phyloP scores from a whole-genome alignment of 2,888 invertebrate genomes.

The Muschampia staudingeri region DNA sequence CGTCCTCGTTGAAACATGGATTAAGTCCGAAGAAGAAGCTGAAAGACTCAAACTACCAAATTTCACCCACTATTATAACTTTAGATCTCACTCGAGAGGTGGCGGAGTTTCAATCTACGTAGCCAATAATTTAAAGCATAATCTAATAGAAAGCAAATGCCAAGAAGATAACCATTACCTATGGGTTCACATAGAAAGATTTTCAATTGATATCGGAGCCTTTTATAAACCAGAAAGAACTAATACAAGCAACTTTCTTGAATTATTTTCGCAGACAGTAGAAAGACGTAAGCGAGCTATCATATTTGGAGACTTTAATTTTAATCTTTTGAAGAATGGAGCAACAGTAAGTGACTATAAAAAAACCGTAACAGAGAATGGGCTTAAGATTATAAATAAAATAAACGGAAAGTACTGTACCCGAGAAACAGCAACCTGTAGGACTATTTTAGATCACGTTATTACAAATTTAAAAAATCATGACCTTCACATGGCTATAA shows the following conservation, averaged over 20 bases:
- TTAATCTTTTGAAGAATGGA: too few species aligned
- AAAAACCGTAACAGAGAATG: too few species aligned
- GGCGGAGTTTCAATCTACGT: conserved; percentile 1
- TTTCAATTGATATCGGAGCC: not conserved
- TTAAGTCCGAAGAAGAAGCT: conserved; percentile 4
- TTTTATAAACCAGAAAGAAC: conserved; percentile 4
- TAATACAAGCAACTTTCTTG: not conserved
- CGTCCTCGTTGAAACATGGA: not conserved
- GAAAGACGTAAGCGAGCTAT: not conserved
- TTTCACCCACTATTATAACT: not conserved
- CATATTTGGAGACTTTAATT: not conserved
- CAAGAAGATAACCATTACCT: not conserved
- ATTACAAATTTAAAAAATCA: too few species aligned
- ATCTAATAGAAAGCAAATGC: not conserved
- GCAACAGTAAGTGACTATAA: too few species aligned
- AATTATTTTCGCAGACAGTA: not conserved
- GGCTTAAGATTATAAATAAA: too few species aligned
- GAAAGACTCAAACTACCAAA: not conserved
- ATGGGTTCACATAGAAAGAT: not conserved
- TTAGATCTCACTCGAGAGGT: not conserved
- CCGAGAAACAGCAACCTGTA: too few species aligned
- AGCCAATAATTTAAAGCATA: not conserved
- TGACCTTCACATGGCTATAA: too few species aligned
- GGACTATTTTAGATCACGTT: too few species aligned
- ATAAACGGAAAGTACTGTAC: too few species aligned